Evolutionary conservation across 30 jellyfish, hydroid and myxozoan genomes (phyloP).

Genomic region (Hydractinia symbiolongicarpus): DNA sequence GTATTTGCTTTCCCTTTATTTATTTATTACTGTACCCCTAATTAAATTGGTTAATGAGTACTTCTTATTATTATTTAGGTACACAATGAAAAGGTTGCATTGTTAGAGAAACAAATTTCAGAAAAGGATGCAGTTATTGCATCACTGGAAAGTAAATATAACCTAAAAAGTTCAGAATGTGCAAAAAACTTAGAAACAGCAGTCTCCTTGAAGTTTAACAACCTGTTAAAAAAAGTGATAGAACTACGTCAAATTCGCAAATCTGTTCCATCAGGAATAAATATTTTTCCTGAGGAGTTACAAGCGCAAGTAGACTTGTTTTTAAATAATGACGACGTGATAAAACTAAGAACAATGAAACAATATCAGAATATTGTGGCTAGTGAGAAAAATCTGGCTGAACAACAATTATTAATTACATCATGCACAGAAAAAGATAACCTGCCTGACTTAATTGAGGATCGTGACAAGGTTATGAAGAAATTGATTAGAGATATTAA

Average conservation of each 20-base stretch:
- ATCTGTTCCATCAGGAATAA: not conserved
- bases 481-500: not conserved
- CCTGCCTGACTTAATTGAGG: not conserved
- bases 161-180: too few species aligned
- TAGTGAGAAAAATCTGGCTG: not conserved
- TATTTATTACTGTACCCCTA: too few species aligned
- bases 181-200: not conserved
- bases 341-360: not conserved
- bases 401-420: not conserved
- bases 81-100: not conserved
- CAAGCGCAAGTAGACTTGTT: not conserved
- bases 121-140: not conserved
- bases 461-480: constrained; percentile 3
- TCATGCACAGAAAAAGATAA: not conserved
- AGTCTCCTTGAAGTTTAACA: not conserved
- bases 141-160: too few species aligned
- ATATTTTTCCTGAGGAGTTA: not conserved
- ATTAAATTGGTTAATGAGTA: too few species aligned
- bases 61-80: too few species aligned
- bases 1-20: too few species aligned
- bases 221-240: not conserved
- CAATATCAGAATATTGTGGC: not conserved
- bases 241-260: not conserved
- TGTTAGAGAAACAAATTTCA: not conserved
- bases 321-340: not conserved